Conservation (phyloP, 2,797 vertebrate species). For the Pogoniulus pusillus region DNA sequence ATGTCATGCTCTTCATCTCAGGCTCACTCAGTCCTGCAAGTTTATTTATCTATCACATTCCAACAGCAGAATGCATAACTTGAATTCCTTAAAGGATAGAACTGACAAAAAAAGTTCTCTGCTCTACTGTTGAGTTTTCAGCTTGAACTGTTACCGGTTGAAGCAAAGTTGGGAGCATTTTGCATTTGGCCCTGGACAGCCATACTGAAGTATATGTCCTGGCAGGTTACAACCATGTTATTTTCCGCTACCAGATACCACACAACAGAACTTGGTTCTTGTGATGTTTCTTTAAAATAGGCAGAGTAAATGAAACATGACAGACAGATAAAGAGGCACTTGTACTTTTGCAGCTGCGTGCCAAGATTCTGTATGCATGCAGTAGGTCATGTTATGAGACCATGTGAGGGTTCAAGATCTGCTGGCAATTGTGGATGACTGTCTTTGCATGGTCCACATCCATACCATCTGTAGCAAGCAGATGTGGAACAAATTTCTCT, state of each 20-base stretch:
- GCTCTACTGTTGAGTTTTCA: neutral
- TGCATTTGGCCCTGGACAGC: neutral
- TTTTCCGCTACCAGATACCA: neutral
- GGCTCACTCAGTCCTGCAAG: neutral
- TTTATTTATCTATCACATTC: neutral
- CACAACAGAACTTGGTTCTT: neutral
- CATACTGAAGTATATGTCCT: neutral
- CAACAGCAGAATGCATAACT: neutral
- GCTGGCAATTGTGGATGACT: neutral
- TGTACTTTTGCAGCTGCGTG: neutral
- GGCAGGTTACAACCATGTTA: neutral
- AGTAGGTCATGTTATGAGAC: neutral
- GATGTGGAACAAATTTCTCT: neutral
- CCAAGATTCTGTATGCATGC: neutral
- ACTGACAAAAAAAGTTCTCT: neutral
- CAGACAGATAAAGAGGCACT: neutral
- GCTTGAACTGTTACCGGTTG: neutral
- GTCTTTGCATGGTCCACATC: neutral
- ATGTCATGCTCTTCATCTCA: fast-evolving
- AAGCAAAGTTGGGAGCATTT: neutral
- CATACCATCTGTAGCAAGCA: neutral
- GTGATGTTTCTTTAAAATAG: neutral
- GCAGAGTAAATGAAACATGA: neutral
- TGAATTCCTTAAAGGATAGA: neutral
- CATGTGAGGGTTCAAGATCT: neutral